phyloP scores from a whole-genome alignment of 1,140 invertebrate genomes.

The Hylaeus anthracinus region DNA sequence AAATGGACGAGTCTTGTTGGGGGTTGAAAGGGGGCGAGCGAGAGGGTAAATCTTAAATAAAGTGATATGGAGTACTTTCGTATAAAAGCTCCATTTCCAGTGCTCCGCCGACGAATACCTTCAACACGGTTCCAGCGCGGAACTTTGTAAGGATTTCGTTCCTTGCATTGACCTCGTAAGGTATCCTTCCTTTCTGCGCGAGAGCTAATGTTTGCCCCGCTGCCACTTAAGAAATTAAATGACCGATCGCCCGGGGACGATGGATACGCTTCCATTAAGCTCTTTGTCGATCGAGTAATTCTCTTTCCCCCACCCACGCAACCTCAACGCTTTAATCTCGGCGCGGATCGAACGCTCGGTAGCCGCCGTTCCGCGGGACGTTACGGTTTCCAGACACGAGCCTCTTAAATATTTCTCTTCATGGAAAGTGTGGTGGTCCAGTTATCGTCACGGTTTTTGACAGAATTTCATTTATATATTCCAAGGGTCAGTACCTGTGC shows the following conservation, averaged over 20 bases:
- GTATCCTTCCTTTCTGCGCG: neutral
- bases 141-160: slow-evolving; percentile 64
- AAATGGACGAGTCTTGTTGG: slow-evolving; percentile 82
- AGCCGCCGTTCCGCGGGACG: neutral
- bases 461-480: too few relatives aligned
- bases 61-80: slow-evolving; percentile 82
- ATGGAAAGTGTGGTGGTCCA: too few relatives aligned
- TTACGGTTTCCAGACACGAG: neutral
- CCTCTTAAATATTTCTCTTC: too few relatives aligned
- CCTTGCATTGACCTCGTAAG: slow-evolving; percentile 50
- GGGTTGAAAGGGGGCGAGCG: slow-evolving; percentile 79
- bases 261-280: slow-evolving; percentile 34
- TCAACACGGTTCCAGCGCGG: slow-evolving; percentile 58
- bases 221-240: slow-evolving; percentile 51
- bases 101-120: slow-evolving; percentile 76
- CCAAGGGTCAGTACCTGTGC: too few relatives aligned
- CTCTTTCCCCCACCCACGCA: too few relatives aligned
- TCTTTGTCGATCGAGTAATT: slow-evolving; percentile 23
- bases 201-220: slow-evolving; percentile 37
- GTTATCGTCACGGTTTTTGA: too few relatives aligned
- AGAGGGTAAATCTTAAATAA: slow-evolving; percentile 82
- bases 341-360: neutral
- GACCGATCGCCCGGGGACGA: slow-evolving; percentile 28
- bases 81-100: slow-evolving; percentile 81
- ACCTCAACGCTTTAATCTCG: neutral